These are phyloP conservation scores for Alouatta palliata DNA, from an alignment of 2,113 vertebrate genomes.

Conservation along the genomic window DNA sequence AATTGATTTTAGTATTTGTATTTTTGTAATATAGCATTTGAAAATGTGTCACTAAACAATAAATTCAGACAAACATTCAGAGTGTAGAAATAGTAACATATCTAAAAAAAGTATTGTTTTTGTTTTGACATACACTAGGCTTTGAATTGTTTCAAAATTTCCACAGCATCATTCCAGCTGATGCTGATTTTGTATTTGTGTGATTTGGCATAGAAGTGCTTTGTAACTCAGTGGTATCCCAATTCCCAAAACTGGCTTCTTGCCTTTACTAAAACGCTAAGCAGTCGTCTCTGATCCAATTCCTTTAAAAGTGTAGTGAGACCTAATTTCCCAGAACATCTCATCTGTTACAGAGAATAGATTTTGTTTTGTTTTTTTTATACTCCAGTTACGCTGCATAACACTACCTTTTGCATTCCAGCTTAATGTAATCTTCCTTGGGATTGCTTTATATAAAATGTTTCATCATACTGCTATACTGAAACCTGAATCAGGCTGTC, in stretches of 20 bases:
- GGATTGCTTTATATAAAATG: slow-evolving; percentile 99
- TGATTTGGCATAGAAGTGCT: background rate
- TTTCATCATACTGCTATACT: slow-evolving; percentile 99
- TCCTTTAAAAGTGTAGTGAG: slow-evolving; percentile 46
- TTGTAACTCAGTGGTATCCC: background rate
- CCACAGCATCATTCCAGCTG: background rate
- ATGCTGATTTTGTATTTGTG: background rate
- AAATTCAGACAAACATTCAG: background rate
- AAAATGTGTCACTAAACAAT: background rate
- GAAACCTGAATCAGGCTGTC: slow-evolving; percentile 98
- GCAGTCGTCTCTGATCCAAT: slow-evolving; percentile 50
- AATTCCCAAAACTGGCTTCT: slow-evolving; percentile 36
- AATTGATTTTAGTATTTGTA: background rate
- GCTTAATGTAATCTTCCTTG: slow-evolving; percentile 99
- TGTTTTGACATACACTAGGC: background rate
- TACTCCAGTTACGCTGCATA: slow-evolving; percentile 58
- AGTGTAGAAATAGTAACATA: background rate
- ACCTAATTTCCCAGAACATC: slow-evolving; percentile 73
- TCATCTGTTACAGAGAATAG: slow-evolving; percentile 54
- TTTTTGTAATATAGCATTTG: background rate
- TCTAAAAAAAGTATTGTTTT: rapidly evolving
- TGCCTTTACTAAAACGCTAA: slow-evolving; percentile 53
- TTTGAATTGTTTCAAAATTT: slow-evolving; percentile 33
- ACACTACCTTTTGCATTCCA: slow-evolving; percentile 83
- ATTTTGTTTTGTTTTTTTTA: slow-evolving; percentile 20